Evolutionary conservation across 2,113 vertebrate genomes (phyloP).

Genomic region (Patagioenas fasciata): DNA sequence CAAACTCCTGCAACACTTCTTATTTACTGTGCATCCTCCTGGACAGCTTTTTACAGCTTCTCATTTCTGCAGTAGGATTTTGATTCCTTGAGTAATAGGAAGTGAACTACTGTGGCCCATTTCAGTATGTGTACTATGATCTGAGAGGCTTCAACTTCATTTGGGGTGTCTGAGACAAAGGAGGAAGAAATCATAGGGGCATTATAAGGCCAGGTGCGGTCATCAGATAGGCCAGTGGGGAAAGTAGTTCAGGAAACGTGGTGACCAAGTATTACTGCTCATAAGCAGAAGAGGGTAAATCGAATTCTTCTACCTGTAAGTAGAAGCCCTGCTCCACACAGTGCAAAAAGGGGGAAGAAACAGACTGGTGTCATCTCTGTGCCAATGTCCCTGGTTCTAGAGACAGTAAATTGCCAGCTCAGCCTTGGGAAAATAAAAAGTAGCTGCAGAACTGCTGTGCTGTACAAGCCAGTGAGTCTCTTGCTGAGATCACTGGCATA

Average conservation of each 20-base stretch:
- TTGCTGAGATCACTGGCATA: background rate
- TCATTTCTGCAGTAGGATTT: background rate
- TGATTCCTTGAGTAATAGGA: background rate
- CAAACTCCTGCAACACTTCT: background rate
- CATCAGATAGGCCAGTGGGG: background rate
- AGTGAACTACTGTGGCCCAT: background rate
- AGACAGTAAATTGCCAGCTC: background rate
- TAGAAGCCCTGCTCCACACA: background rate
- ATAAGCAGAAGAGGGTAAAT: background rate
- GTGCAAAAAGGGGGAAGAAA: background rate
- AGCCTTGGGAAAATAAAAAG: background rate
- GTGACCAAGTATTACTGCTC: background rate
- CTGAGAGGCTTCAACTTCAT: background rate
- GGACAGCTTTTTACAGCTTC: background rate
- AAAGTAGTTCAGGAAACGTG: background rate
- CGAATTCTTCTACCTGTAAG: background rate
- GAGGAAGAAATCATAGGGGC: background rate
- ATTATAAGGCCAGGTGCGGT: background rate
- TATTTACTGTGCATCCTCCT: background rate
- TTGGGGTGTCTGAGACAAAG: background rate
- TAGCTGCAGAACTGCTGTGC: background rate
- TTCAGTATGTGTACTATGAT: background rate
- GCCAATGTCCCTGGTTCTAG: background rate
- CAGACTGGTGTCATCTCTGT: background rate
- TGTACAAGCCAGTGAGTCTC: background rate